Base-by-base conservation (phyloP, 2,797 vertebrate genomes). In the Xenopus petersii region DNA sequence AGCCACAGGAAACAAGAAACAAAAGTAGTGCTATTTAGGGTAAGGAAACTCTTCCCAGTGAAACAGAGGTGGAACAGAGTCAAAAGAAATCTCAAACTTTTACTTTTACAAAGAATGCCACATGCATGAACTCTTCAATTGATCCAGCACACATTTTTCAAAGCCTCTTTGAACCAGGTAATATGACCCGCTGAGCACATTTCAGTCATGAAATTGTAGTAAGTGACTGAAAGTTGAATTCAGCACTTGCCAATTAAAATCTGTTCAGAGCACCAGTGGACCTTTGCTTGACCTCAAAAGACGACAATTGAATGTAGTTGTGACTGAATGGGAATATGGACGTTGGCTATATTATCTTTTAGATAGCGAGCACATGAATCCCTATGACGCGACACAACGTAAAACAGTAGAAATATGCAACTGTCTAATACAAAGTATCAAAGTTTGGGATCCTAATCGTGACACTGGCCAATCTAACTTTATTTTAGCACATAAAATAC, bases 11-110 rank as follows among this genome's bases (percentile, higher is more conserved):
- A 42, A 42, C 36, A 42, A 5, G 1, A 42, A 42, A 9, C 36
- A 42, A 0, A 7, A 42, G 36, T 42, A 9, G 36, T 0, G 0
- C 15, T 56, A 56, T 56, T 56, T 17, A 56, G n/a, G 15, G 8
- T 15, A 56, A 9, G 13, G 55, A 89, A 95, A 91, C 91, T 91
- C 91, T 94, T 95, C 94, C 93, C 94, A 93, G 89, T 90, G 86
- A 89, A 96, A 42, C 59, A 67, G 58, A 93, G 91, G 91, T 83
- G 88, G 88, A 86, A 83, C 24, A 74, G 65, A 48, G 61, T n/a
- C 21, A 69, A 69, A 48, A 26, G 21, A 48, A 70, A 33, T 26
- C 46, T 15, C 17, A 65, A 71, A 77, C 15, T 54, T 66, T 49
- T 63, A 36, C 21, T 26, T 67, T 55, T 15, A 54, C 17, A 72